Evolutionary conservation across 2,113 vertebrate species (phyloP).

Genomic region (Perognathus longimembris): DNA sequence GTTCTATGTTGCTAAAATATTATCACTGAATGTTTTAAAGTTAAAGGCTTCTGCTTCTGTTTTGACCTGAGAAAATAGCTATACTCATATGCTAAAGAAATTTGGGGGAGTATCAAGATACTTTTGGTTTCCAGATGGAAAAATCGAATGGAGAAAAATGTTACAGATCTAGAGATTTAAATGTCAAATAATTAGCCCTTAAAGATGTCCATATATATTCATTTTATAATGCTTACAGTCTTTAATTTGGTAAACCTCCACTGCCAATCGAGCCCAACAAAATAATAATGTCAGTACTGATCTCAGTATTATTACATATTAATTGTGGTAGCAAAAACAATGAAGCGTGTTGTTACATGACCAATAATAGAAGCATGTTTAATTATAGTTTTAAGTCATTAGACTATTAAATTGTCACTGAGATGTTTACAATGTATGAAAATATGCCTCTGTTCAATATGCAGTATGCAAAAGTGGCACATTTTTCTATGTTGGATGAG

Average conservation of each 20-base stretch:
- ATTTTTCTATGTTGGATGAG: not conserved
- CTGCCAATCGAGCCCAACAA: not conserved
- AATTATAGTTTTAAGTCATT: not conserved
- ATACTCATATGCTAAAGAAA: not conserved
- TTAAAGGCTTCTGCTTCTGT: conserved; percentile 4
- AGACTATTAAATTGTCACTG: not conserved
- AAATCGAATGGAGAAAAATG: not conserved
- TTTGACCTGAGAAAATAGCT: not conserved
- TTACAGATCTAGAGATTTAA: not conserved
- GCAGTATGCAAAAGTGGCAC: not conserved
- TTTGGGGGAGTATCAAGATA: conserved; percentile 40
- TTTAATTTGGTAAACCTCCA: not conserved
- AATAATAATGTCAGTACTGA: not conserved
- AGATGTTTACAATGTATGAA: not conserved
- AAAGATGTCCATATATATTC: not conserved
- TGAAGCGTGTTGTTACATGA: not conserved
- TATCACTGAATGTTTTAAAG: not conserved
- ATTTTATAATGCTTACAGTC: not conserved
- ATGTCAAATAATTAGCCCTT: not conserved
- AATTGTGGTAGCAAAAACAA: not conserved
- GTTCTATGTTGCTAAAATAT: not conserved
- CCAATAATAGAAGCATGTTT: not conserved
- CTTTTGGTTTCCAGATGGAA: not conserved
- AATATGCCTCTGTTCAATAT: not conserved
- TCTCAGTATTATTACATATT: not conserved